Evolutionary conservation across 2,797 vertebrate species (phyloP).

Genomic region (Vireo griseus): DNA sequence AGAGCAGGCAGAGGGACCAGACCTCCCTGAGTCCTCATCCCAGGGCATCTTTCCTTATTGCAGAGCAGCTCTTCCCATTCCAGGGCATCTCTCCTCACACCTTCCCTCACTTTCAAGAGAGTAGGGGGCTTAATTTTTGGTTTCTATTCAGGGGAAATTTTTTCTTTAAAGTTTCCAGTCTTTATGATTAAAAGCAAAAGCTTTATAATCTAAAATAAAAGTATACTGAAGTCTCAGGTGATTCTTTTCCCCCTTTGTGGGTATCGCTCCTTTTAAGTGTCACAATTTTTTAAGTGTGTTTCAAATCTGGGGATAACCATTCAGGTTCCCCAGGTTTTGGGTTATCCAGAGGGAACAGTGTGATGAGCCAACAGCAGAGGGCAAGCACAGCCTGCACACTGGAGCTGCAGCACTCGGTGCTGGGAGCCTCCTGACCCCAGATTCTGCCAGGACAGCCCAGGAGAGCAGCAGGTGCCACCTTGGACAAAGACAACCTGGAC

Average conservation of each 20-base stretch:
- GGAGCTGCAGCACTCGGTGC: rapidly evolving
- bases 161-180: background rate
- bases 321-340: background rate
- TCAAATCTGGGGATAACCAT: background rate
- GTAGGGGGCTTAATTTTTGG: background rate
- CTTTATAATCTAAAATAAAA: background rate
- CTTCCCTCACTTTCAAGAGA: background rate
- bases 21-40: background rate
- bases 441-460: background rate
- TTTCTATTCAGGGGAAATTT: background rate
- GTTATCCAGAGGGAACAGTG: background rate
- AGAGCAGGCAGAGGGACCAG: background rate
- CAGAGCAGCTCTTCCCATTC: background rate
- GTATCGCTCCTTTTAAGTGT: background rate
- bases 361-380: slow-evolving; percentile 45
- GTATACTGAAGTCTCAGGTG: background rate
- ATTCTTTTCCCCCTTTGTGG: background rate
- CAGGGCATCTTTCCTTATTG: background rate
- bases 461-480: background rate
- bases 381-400: background rate
- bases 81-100: background rate
- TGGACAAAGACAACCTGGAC: background rate
- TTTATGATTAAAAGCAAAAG: background rate
- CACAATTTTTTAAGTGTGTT: background rate
- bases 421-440: rapidly evolving